These are phyloP conservation scores for Epistrophe grossulariae DNA, from an alignment of 2,888 invertebrate genomes.

Conservation along the genomic window DNA sequence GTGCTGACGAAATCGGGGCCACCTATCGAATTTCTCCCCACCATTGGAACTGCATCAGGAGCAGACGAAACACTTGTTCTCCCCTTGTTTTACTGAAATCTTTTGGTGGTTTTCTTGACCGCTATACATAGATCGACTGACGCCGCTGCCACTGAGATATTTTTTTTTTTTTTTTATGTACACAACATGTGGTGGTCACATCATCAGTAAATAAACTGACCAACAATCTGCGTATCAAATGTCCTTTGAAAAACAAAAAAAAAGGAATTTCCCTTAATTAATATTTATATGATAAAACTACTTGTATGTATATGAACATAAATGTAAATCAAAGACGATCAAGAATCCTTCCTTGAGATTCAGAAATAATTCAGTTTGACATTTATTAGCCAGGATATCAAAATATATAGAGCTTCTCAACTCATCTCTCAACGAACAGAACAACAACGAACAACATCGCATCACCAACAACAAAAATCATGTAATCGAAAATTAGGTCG, in stretches of 20 bases:
- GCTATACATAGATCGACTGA: slow-evolving; percentile 13
- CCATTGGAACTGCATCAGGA: slow-evolving; percentile 29
- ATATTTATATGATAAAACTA: slow-evolving; percentile 10
- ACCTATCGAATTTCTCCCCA: slow-evolving; percentile 70
- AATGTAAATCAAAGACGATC: slow-evolving; percentile 57
- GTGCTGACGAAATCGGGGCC: slow-evolving; percentile 57
- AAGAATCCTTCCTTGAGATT: slow-evolving; percentile 34
- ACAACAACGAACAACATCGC: neutral
- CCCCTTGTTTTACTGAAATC: slow-evolving; percentile 25
- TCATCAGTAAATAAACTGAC: slow-evolving; percentile 52
- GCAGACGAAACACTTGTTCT: slow-evolving; percentile 67
- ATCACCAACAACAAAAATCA: slow-evolving; percentile 40
- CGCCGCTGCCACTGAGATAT: neutral
- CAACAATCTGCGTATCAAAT: slow-evolving; percentile 68
- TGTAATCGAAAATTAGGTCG: slow-evolving; percentile 74
- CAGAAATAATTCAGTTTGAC: slow-evolving; percentile 65
- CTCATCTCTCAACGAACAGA: neutral
- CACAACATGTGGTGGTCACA: slow-evolving; percentile 42
- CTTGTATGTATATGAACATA: slow-evolving; percentile 61
- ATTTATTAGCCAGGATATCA: slow-evolving; percentile 66
- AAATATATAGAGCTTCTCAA: slow-evolving; percentile 44
- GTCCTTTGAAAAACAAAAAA: slow-evolving; percentile 56
- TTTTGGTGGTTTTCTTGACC: slow-evolving; percentile 66
- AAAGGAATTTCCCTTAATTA: slow-evolving; percentile 64
- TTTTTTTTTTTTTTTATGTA: neutral